Evolutionary conservation across 2,113 vertebrate genomes (phyloP), one percentile per base, ranked within the genome.

Genomic region (Sylvilagus bachmani): DNA sequence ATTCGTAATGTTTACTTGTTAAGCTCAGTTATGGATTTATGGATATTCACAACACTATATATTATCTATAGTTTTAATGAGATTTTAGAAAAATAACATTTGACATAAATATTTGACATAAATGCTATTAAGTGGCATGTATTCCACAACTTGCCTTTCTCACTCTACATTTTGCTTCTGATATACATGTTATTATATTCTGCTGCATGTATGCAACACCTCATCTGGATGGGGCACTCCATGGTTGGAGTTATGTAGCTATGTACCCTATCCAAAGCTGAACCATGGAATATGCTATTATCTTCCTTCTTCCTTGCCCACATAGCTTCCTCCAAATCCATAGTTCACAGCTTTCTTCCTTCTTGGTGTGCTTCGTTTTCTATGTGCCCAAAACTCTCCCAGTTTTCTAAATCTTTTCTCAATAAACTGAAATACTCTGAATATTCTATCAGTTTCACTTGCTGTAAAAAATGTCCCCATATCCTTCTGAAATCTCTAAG

Each of bases 131-230:
- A 80, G 17, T 62, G 38, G 24, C 25, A 55, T 33, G 33, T 36
- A 92, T 62, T 86, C 31, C 53, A 62, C 44, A 88, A 74, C 16
- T 88, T 82, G 69, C 13, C 88, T 74, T 88, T 66, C 77, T 66
- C 44, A 36, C 8, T 62, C 38, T 24, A 73, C 13, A 74, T 55
- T 25, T 64, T 71, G 66, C 31, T 81, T 81, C 66, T 82, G 33
- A n/a, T 67, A 27, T n/a, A 12, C 55, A 17, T 8, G 12, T 17
- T 11, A 38, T 31, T 53, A 67, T 82, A 80, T 38, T 71, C 33
- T 25, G 16, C 0, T 31, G n/a, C 29, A 78, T 38, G 75, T 17
- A 78, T 38, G 75, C 33, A 80, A 67, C 31, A 80, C 4, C 38
- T 67, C 62, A 36, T 70, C 36, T 81, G 25, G 67, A 36, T 36